These are phyloP conservation scores for Odocoileus hemionus DNA, from an alignment of 2,113 vertebrate species.

Conservation along the genomic window DNA sequence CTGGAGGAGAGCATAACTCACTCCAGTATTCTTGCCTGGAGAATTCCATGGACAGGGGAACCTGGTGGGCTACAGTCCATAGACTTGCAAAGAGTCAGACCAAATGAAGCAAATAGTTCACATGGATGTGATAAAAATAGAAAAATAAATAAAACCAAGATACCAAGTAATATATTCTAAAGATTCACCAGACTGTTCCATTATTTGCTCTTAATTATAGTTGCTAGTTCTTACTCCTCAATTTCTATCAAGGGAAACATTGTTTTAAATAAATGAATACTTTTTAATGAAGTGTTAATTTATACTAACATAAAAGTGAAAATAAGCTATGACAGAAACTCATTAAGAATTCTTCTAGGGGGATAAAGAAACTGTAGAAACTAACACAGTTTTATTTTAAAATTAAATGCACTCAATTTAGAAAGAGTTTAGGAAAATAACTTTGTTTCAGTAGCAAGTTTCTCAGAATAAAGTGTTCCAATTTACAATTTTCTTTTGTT, in stretches of 20 bases:
- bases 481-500: conserved; percentile 55
- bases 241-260: conserved; percentile 16
- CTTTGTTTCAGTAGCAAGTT: not conserved
- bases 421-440: not conserved
- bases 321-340: conserved; percentile 52
- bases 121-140: not conserved
- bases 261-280: conserved; percentile 51
- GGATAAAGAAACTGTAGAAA: conserved; percentile 4
- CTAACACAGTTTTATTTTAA: conserved; percentile 28
- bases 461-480: conserved; percentile 24
- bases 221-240: not conserved
- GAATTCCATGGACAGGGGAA: not conserved
- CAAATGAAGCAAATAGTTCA: not conserved
- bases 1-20: not conserved
- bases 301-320: conserved; percentile 49
- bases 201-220: not conserved
- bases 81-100: not conserved
- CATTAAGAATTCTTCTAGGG: conserved; percentile 25
- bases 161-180: not conserved
- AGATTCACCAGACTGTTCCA: not conserved
- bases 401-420: conserved; percentile 44
- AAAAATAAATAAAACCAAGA: not conserved
- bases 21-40: not conserved
- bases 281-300: conserved; percentile 59
- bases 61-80: not conserved